Evolutionary conservation across 2,888 invertebrate genomes (phyloP).

Genomic region (Nemotelus pantherinus): DNA sequence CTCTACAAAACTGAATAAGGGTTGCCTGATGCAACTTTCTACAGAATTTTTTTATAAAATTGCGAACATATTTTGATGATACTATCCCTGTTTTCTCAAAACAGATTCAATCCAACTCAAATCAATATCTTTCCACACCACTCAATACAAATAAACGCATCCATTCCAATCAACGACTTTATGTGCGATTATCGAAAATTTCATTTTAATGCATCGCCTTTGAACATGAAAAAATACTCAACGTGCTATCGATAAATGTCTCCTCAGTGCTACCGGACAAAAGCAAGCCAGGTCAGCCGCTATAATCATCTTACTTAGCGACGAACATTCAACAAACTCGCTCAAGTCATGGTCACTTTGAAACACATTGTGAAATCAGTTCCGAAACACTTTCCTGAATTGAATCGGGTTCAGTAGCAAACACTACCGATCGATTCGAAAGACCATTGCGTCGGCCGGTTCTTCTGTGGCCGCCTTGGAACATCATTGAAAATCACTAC

Average conservation of each 20-base stretch:
- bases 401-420: background rate
- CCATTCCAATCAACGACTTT: constrained; percentile 3
- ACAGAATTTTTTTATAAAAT: too few relatives aligned
- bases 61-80: too few relatives aligned
- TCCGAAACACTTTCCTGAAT: constrained; percentile 21
- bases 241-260: constrained; percentile 66
- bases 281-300: constrained; percentile 26
- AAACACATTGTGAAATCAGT: constrained; percentile 35
- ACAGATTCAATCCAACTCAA: too few relatives aligned
- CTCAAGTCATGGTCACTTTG: constrained; percentile 52
- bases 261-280: constrained; percentile 53
- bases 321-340: constrained; percentile 55
- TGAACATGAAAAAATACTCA: constrained; percentile 66
- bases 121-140: too few relatives aligned
- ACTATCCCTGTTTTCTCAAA: too few relatives aligned
- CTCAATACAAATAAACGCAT: background rate
- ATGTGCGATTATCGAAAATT: constrained; percentile 56
- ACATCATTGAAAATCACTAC: constrained; percentile 38
- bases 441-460: background rate
- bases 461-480: constrained; percentile 1
- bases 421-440: too few relatives aligned
- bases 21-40: too few relatives aligned
- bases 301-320: background rate
- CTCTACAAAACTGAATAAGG: too few relatives aligned
- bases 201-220: constrained; percentile 66